Base-by-base conservation (phyloP, 1,140 invertebrate genomes). In the Listronotus oregonensis region DNA sequence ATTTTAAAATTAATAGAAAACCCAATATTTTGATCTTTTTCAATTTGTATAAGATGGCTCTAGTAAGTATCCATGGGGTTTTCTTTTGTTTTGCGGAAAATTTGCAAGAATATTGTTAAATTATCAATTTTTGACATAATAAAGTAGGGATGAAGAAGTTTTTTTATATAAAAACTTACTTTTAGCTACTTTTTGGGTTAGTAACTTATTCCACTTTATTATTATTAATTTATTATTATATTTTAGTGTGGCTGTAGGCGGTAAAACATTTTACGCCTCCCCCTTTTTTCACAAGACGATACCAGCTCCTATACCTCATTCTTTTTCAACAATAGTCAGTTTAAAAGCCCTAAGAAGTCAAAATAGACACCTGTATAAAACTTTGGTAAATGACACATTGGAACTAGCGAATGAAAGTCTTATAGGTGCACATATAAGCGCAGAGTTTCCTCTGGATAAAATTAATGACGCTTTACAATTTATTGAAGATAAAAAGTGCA, bases 391-490 rank as follows among this genome's bases (percentile, higher is more conserved):
- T 64, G 83, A 84, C 72, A 78, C 81, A 6, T 77, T 85, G 52
- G 80, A 84, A 57, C 75, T 84, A 73, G 81, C 79, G 43, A 77
- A 82, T 37, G 80, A 84, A 57, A 77, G 78, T 10, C 67, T 82
- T 32, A 79, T 85, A 37, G 74, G 75, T 17, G 82, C 83, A 6
- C 80, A 82, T 69, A 76, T 83, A 7, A 81, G 82, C 58, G 76
- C 78, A 40, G 73, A 73, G 21, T 85, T 80, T 69, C 71, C 73
- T n/a, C 68, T 85, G 18, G 75, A 80, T 17, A 72, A 84, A 49
- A 74, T 82, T 6, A 82, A 83, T 71, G 76, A 82, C 31, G 83
- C 83, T 14, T 75, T 85, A 11, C 72, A 80, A 55, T 80, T 76
- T 71, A 77, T 83, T 43, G 75, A 78, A 52, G 78, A 81, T 27